phyloP scores from a whole-genome alignment of 2,797 vertebrate genomes.

The Chanos chanos region DNA sequence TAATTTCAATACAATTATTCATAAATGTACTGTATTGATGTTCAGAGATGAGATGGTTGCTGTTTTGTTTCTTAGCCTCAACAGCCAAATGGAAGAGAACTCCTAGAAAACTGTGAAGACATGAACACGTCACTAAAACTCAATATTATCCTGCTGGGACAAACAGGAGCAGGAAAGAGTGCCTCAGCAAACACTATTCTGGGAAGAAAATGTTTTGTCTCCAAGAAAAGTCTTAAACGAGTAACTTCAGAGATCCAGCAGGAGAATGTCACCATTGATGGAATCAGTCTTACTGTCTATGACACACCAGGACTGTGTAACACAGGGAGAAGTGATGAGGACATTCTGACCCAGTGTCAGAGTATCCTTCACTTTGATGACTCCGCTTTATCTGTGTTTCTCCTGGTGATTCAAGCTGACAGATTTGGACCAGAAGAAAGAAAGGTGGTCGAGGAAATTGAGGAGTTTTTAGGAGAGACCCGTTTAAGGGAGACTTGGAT shows the following conservation, averaged over 20 bases:
- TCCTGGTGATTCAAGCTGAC: slow-evolving; percentile 1
- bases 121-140: no score
- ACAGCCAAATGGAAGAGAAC: no score
- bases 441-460: background rate
- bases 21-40: no score
- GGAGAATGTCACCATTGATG: background rate
- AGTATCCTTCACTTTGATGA: no score
- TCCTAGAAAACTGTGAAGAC: no score
- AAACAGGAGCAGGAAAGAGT: no score
- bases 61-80: no score
- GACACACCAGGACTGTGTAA: slow-evolving; percentile 8
- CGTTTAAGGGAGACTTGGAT: slow-evolving; percentile 1
- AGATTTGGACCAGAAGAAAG: slow-evolving; percentile 1
- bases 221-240: background rate
- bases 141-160: no score
- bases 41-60: no score
- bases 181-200: no score
- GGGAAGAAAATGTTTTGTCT: background rate
- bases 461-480: background rate
- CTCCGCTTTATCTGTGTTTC: background rate
- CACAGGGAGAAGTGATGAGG: background rate
- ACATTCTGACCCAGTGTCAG: no score
- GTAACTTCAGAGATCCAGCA: slow-evolving; percentile 1
- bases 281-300: background rate
- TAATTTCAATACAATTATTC: no score